Evolutionary conservation across 2,797 vertebrate genomes (phyloP).

Genomic region (Bradypus variegatus): DNA sequence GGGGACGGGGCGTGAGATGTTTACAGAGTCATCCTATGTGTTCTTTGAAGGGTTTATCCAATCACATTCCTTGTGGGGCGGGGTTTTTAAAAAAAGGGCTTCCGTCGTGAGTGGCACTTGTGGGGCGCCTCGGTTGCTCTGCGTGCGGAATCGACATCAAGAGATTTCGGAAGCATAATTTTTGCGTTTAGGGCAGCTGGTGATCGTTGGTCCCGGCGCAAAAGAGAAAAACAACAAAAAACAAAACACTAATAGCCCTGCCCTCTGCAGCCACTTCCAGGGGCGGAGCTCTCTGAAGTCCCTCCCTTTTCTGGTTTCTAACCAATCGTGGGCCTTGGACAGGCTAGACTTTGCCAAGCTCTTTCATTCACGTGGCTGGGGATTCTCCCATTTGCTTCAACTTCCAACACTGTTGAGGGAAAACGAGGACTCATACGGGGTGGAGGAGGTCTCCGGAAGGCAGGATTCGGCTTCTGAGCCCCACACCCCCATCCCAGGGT

Average conservation of each 20-base stretch:
- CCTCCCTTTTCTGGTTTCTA: background rate
- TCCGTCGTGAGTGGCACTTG: no score
- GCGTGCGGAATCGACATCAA: no score
- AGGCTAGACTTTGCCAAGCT: background rate
- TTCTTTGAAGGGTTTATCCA: background rate
- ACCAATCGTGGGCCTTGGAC: background rate
- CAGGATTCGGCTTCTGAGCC: background rate
- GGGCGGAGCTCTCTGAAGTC: background rate
- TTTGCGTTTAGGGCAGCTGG: no score
- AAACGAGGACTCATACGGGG: background rate
- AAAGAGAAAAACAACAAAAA: no score
- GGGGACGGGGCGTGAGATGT: background rate
- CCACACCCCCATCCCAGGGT: background rate
- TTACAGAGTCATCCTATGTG: background rate
- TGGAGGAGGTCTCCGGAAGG: background rate
- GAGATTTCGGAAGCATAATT: no score
- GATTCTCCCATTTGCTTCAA: rapidly evolving
- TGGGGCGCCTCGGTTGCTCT: no score
- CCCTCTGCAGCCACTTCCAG: rapidly evolving
- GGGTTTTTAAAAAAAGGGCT: background rate
- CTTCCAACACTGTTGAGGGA: background rate
- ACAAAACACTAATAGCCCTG: rapidly evolving
- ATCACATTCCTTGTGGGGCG: background rate
- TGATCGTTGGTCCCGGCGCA: no score
- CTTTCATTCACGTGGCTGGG: rapidly evolving